Evolutionary conservation across 2,113 vertebrate genomes (phyloP).

Genomic region (Acanthisitta chloris): DNA sequence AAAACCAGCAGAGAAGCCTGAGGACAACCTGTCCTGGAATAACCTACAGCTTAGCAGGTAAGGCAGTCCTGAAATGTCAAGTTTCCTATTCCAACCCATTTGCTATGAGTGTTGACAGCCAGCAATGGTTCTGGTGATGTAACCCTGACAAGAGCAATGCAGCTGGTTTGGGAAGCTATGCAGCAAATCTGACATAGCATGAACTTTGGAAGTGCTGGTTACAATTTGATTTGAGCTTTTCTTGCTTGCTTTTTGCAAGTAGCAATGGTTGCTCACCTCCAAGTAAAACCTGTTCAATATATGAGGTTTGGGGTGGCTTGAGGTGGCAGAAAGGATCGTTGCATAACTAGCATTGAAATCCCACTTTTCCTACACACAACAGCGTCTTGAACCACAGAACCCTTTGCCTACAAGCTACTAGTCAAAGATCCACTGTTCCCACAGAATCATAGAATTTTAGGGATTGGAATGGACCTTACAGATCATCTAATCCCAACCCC

Average conservation of each 20-base stretch:
- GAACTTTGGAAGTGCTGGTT: neutral
- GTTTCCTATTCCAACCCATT: neutral
- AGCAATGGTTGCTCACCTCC: neutral
- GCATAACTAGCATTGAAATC: neutral
- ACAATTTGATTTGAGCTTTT: neutral
- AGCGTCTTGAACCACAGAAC: neutral
- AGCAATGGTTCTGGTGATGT: neutral
- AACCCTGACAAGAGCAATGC: neutral
- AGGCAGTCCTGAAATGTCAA: neutral
- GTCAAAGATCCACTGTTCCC: neutral
- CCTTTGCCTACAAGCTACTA: neutral
- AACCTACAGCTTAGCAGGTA: neutral
- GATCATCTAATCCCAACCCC: too few relatives aligned
- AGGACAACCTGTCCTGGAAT: neutral
- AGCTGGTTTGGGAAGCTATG: neutral
- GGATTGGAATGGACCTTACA: too few relatives aligned
- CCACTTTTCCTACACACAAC: neutral
- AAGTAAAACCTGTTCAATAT: neutral
- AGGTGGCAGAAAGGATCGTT: neutral
- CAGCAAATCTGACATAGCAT: accelerated
- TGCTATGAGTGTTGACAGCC: neutral
- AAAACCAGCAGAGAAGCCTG: neutral
- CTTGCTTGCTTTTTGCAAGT: neutral
- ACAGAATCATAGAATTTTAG: too few relatives aligned
- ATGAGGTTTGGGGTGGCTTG: neutral